Evolutionary conservation across 2,797 vertebrate genomes (phyloP), one percentile per base, ranked within the genome.

Genomic region (Odontamblyopus lacepedii): DNA sequence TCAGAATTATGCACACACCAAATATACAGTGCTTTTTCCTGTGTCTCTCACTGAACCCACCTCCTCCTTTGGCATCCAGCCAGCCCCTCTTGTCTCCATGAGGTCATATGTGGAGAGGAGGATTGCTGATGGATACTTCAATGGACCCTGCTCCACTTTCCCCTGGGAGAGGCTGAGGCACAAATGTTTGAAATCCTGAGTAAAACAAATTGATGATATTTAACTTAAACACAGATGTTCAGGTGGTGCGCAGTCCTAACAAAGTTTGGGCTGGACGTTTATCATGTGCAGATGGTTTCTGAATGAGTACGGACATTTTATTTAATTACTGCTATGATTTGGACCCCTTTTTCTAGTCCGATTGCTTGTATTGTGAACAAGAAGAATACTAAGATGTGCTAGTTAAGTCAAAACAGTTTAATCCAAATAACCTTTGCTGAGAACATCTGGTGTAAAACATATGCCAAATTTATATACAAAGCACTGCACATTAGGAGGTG

Each of bases 21-120:
- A 84, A 70, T 86, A 64, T 77, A 35, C 71, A 70, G 80, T 79
- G 80, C 71, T 75, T 61, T 80, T 82, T 70, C 68, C 57, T 78
- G 67, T 59, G 55, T 79, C 71, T 80, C 57, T 74, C 70, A 75
- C 81, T 84, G 70, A 81, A 63, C 85, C 79, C 72, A 63, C 72
- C 78, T 79, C 62, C 83, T 63, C 56, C 69, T 75, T 77, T 90
- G 88, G 88, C 84, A 67, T 60, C 27, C 51, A 69, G 78, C 89
- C 89, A 89, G 77, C 2, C 19, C 69, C 65, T 85, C 87, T 90
- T 87, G 69, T 88, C 80, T 87, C 85, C 81, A 83, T 91, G 81
- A 85, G 84, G 78, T 88, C 82, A 83, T 51, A 68, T 74, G 78
- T 70, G 82, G 69, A 78, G 77, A 71, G 82, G 66, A 83, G 77